Base-by-base conservation (phyloP, 2,888 invertebrate species). In the Ectobius pallidus region DNA sequence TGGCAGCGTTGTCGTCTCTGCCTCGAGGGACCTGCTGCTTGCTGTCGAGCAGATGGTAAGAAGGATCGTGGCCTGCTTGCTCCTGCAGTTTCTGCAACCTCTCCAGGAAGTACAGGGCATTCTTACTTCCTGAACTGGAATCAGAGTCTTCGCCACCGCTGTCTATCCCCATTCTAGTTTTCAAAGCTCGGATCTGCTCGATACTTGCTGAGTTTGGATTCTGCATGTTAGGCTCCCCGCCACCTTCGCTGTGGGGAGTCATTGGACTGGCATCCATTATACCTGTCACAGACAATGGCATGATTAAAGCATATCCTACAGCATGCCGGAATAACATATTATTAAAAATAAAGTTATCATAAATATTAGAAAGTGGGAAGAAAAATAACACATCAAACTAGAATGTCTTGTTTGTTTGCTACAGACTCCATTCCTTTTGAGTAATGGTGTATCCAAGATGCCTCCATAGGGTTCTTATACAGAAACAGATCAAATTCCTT, bases 51-150 rank as follows among this genome's bases (percentile, higher is more conserved):
- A 61, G 46, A 18, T 52, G 20, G 22, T 22, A 27, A 16, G 73
- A 44, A n/a, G 76, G 73, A 68, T 78, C 75, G n/a, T 77, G 78
- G n/a, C 83, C 83, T 77, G 81, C 82, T 67, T 78, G 78, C 0
- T 81, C 81, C 34, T 83, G 78, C 14, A 83, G 77, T 27, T 75
- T 76, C 67, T 80, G 79, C 58, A 84, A 78, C 70, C 82, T 79
- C 73, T 82, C 81, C 75, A 79, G 75, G 77, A 82, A 83, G 52
- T 76, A 76, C 39, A 65, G 61, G 3, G 74, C 72, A 25, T 73
- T 72, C 46, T 74, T 75, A 14, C 32, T 25, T 20, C 30, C 44
- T 4, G 61, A 52, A 1, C 46, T 49, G 9, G 71, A 42, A 25
- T 52, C 70, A 0, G 22, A 32, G 34, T 69, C 70, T 14, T 44